Evolutionary conservation across 2,113 vertebrate genomes (phyloP), one percentile per base, ranked within the genome.

Genomic region (Dunckerocampus dactyliophorus): DNA sequence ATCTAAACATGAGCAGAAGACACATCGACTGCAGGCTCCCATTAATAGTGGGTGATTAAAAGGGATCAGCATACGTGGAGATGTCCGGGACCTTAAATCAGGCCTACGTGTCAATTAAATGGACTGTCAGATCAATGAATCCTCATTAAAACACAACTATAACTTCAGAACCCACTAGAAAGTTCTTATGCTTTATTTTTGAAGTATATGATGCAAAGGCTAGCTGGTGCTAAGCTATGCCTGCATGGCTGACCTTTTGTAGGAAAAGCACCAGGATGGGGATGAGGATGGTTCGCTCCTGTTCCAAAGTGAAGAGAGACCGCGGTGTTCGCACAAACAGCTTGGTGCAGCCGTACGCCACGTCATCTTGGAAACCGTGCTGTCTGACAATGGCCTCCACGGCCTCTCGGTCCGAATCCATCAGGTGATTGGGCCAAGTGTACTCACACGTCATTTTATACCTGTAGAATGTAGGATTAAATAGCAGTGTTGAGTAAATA

Each of bases 371-470:
- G 77, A 97, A 93, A 16, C 90, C 86, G 0, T 95, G 94, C 80
- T 97, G 94, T 31, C 82, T 91, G 50, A 98, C 82, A n/a, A 97
- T 92, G 49, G 93, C 90, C 20, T 90, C 85, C 39, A 94, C 91
- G 0, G 95, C 95, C 1, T 93, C 94, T 11, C 62, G 71, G 81
- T 98, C 94, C 0, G 90, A 86, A 31, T 22, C 67, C 94, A 98
- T 93, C 73, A 97, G 85, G 87, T 98, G 95, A 77, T 98, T 94
- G 6, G 95, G 95, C 95, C 95, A 98, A 0, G 95, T 98, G 89
- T 95, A 98, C 80, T 96, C 95, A 0, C 94, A 96, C 0, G 95
- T 98, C 95, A 98, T 98, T 80, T 98, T 98, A 65, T 98, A 97
- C 69, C 95, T 96, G 21, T 14, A 7, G 34, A 2, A 0, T 19